Percentiles rank a stretch among this genome's conserved stretches.
These are phyloP conservation scores for Steatocranus sp. DNA, from an alignment of 2,797 vertebrate genomes.

Conservation along the genomic window DNA sequence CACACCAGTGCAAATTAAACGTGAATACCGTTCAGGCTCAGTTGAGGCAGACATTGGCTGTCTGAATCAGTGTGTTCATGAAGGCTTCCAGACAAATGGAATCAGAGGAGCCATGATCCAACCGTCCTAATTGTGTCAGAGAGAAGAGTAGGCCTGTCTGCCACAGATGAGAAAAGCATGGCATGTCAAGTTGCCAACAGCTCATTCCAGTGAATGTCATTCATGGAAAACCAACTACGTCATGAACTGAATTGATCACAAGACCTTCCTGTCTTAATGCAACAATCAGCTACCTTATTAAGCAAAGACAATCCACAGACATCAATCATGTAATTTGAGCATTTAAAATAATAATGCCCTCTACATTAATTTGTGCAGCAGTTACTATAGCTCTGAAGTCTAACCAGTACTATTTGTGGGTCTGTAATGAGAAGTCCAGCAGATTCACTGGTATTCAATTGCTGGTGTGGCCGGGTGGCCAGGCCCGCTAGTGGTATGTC, in stretches of 20 bases:
- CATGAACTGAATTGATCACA: conserved; percentile 36
- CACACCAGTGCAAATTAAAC: not conserved
- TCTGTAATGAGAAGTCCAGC: conserved; percentile 61
- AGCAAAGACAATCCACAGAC: conserved; percentile 35
- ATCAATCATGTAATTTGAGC: conserved; percentile 49
- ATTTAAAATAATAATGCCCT: conserved; percentile 50
- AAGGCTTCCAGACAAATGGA: conserved; percentile 38
- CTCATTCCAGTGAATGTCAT: conserved; percentile 35
- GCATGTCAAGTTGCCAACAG: conserved; percentile 43
- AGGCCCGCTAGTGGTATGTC: conserved; percentile 3
- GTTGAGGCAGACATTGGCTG: not conserved
- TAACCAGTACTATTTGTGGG: conserved; percentile 30
- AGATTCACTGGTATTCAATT: conserved; percentile 31
- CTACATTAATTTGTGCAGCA: conserved; percentile 7
- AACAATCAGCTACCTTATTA: conserved; percentile 47
- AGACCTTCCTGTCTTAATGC: conserved; percentile 35
- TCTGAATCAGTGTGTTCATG: conserved; percentile 9
- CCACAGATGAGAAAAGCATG: conserved; percentile 64
- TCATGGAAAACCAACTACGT: conserved; percentile 44
- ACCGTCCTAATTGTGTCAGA: conserved; percentile 51
- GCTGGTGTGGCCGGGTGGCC: conserved; percentile 13
- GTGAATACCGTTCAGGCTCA: not conserved
- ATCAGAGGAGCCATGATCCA: conserved; percentile 11
- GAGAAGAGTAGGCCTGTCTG: conserved; percentile 3
- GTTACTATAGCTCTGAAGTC: conserved; percentile 16